These are phyloP conservation scores for Electrophaes corylata DNA, from an alignment of 2,888 invertebrate genomes.

Conservation along the genomic window DNA sequence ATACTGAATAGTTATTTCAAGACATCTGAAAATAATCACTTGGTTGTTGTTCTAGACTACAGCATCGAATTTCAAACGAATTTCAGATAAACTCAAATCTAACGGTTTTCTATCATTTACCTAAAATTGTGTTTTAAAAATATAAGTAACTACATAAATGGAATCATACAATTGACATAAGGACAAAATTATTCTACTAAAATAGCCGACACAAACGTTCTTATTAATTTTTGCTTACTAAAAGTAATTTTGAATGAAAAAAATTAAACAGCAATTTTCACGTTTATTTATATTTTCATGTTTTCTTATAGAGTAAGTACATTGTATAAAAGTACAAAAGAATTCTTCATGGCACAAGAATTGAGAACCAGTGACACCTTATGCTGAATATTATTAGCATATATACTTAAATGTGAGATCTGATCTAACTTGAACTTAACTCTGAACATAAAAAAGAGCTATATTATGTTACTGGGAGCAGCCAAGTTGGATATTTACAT, in stretches of 20 bases:
- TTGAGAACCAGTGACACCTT: conserved; percentile 57
- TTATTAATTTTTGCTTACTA: too few relatives aligned
- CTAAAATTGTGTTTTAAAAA: too few relatives aligned
- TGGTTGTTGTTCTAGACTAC: too few relatives aligned
- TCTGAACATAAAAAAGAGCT: conserved; percentile 28
- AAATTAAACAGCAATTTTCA: background rate
- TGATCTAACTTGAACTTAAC: conserved; percentile 35
- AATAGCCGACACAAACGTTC: too few relatives aligned
- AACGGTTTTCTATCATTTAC: too few relatives aligned
- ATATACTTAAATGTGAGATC: conserved; percentile 33
- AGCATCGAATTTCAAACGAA: too few relatives aligned
- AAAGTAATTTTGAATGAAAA: background rate
- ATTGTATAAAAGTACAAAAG: conserved; percentile 64
- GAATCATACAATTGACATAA: too few relatives aligned
- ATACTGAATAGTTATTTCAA: too few relatives aligned
- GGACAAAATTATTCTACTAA: too few relatives aligned
- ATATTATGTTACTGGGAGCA: conserved; percentile 3
- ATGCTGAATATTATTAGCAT: conserved; percentile 12
- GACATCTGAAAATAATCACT: too few relatives aligned
- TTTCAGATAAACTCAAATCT: too few relatives aligned
- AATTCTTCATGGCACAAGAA: conserved; percentile 74
- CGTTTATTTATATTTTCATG: conserved; percentile 12
- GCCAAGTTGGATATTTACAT: conserved; percentile 43
- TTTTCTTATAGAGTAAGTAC: conserved; percentile 28
- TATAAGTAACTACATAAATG: too few relatives aligned